Base-by-base conservation (phyloP, 2,113 vertebrate species). In the Rhinopomastus cyanomelas region DNA sequence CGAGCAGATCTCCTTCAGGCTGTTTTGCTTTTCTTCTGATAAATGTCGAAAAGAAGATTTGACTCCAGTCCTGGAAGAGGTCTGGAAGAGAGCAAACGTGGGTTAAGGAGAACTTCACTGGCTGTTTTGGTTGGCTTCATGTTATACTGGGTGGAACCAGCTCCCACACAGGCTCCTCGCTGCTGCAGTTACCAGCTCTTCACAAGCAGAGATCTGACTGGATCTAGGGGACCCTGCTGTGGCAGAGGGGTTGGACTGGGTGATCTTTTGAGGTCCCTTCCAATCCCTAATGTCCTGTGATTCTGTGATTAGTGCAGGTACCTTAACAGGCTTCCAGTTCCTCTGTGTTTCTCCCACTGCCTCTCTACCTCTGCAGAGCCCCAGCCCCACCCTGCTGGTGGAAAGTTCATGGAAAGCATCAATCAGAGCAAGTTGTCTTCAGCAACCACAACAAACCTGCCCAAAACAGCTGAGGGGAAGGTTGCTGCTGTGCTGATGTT, bases 361-460 rank as follows among this genome's bases (percentile, higher is more conserved):
- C 59, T 88, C 72, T 72, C 37, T 25, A 2, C 1, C 18, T 25
- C 57, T 79, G 53, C 92, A 56, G 67, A 73, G 42, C 27, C 46
- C 21, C 21, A 25, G 53, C 39, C 46, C 51, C 88, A 77, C 78
- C 81, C 52, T 26, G 37, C 39, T 52, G 23, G 34, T 77, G 93
- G 56, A 87, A 95, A 83, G 71, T 62, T 92, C 39, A 18, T 75
- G 68, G 75, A 82, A 87, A 73, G 77, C 66, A 60, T 93, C 77
- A 79, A 34, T 88, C 60, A 74, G 80, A 48, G 56, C 48, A 30
- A 3, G 88, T 88, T 90, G 87, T 89, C 89, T 69, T 66, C 94
- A 88, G 95, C 93, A 96, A 96, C 89, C 57, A 90, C 81, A 95
- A 94, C 91, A 95, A 94, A 95, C 64, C 89, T 93, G 84, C 19